Evolutionary conservation across 1,140 invertebrate species (phyloP), one percentile per base, ranked within the genome.

Genomic region (Camponotus vicinus): DNA sequence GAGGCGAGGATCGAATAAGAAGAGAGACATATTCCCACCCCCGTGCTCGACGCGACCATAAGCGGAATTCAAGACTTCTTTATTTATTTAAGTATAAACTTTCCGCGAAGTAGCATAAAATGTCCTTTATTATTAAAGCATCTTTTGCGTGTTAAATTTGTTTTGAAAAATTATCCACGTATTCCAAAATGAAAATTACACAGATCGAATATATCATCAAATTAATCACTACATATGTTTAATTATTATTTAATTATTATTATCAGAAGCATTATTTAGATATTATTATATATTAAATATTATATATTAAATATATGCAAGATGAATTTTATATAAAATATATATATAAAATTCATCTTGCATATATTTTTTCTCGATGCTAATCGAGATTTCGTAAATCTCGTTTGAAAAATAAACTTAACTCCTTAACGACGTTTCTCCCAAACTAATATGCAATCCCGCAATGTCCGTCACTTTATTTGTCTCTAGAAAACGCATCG

Each of bases 1-100:
- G 69, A 83, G 55, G 42, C 40, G 7, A 83, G 32, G n/a, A 7
- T 75, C 55, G 40, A 83, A 83, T 83, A 83, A 83, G 69, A 83
- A 83, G 27, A 61, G 69, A 45, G 55, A 83, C 8, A 63, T 83
- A 83, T 83, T 83, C 42, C 18, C 21, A 66, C 34, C 21, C 15
- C 49, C 49, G 15, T 21, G 6, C 13, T n/a, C 40, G 5, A 15
- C 52, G 34, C 79, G 52, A 82, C 11, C 18, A 18, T 34, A 73
- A 8, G 18, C n/a, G 32, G 49, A 83, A 83, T 83, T 21, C 40
- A 42, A 83, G 42, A 49, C n/a, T 37, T 42, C 45, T 49, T 70
- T 42, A 3, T 32, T 71, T 61, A 61, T 37, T 75, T 40, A 52
- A 52, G 13, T 34, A 37, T n/a, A 18, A n/a, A 70, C 34, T 73